These are phyloP conservation scores for Odocoileus virginianus DNA, from an alignment of 2,113 vertebrate species.

Conservation along the genomic window DNA sequence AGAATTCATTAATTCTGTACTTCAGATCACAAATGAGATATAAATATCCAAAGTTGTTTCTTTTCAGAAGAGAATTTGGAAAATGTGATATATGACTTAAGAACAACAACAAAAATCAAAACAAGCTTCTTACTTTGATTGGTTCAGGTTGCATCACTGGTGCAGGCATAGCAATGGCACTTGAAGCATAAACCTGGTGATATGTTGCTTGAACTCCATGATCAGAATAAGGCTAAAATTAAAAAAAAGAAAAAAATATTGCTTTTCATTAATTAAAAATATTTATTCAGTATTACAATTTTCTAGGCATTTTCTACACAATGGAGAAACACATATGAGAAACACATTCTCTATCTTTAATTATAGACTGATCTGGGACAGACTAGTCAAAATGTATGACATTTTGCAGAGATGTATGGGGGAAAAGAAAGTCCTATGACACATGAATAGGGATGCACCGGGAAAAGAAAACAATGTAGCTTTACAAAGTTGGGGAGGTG, in stretches of 20 bases:
- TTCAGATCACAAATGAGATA: conserved; percentile 18
- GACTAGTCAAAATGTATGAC: background rate
- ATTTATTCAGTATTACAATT: background rate
- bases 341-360: conserved; percentile 1
- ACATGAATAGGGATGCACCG: background rate
- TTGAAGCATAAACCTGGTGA: conserved; percentile 79
- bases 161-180: conserved; percentile 77
- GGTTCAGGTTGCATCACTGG: conserved; percentile 78
- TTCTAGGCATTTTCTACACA: background rate
- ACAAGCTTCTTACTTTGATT: conserved; percentile 65
- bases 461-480: background rate
- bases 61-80: conserved; percentile 32
- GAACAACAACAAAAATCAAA: background rate
- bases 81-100: conserved; percentile 45
- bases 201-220: conserved; percentile 79
- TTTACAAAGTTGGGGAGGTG: background rate
- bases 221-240: conserved; percentile 78
- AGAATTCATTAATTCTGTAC: conserved; percentile 34
- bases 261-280: conserved; percentile 16
- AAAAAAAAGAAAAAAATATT: background rate
- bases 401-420: background rate
- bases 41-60: background rate
- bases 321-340: conserved; percentile 32
- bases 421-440: background rate
- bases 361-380: background rate